These are phyloP conservation scores for Drosophila arizonae DNA, from an alignment of 1,140 invertebrate genomes.

Conservation along the genomic window DNA sequence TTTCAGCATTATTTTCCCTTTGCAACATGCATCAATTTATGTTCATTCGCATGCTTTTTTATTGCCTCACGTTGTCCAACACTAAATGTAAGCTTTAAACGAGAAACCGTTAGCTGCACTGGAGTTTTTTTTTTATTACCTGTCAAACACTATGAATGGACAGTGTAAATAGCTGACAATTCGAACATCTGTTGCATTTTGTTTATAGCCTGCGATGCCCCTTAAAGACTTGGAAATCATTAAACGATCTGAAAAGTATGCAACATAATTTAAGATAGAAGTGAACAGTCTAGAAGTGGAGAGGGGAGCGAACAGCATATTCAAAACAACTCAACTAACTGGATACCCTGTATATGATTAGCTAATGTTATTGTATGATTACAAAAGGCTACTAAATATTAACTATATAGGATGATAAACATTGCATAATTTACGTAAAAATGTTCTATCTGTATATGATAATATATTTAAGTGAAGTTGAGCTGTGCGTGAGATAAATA, in stretches of 20 bases:
- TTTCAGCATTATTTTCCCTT: conserved; percentile 22
- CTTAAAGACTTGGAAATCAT: too few relatives aligned
- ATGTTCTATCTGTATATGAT: too few relatives aligned
- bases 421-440: too few relatives aligned
- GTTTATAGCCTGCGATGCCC: background rate
- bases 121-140: conserved; percentile 22
- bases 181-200: background rate
- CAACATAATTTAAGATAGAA: background rate
- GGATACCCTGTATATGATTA: too few relatives aligned
- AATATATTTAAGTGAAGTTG: too few relatives aligned
- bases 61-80: conserved; percentile 6
- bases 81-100: conserved; percentile 5
- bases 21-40: conserved; percentile 64
- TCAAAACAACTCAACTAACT: too few relatives aligned
- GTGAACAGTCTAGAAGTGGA: too few relatives aligned
- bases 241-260: background rate
- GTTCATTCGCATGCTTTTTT: conserved; percentile 7
- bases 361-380: too few relatives aligned
- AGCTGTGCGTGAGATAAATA: too few relatives aligned
- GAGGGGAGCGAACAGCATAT: too few relatives aligned
- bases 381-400: too few relatives aligned
- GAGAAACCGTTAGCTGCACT: background rate
- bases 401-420: too few relatives aligned
- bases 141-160: conserved; percentile 23
- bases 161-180: conserved; percentile 5